A percentile compares a stretch with the other conserved stretches of the same genome.
These are phyloP conservation scores for Tympanoctomys barrerae DNA, from an alignment of 2,797 vertebrate species.

Conservation along the genomic window DNA sequence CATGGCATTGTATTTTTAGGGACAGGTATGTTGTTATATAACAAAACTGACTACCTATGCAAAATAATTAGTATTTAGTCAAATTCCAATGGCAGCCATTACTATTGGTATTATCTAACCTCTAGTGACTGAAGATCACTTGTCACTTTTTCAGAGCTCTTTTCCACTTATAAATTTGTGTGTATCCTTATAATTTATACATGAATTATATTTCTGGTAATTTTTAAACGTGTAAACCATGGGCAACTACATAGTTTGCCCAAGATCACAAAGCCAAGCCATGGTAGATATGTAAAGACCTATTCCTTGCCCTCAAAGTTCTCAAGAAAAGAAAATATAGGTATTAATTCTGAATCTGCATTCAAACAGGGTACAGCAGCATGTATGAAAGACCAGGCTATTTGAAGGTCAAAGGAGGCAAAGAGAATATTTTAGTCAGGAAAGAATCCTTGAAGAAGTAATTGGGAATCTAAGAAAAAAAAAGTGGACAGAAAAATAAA, in stretches of 20 bases:
- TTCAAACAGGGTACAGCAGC: not conserved
- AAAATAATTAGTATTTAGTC: not conserved
- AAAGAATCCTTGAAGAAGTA: not conserved
- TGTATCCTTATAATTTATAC: not conserved
- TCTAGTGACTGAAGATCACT: not conserved
- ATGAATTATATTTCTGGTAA: not conserved
- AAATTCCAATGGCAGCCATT: not conserved
- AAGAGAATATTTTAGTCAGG: not conserved
- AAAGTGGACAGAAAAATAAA: not conserved
- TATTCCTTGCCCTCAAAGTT: not conserved
- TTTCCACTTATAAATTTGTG: not conserved
- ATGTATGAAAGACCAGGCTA: not conserved
- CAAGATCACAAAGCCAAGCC: slow-evolving; percentile 13
- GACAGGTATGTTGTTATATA: not conserved
- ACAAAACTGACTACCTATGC: not conserved
- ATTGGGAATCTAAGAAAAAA: not conserved
- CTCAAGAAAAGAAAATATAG: not conserved
- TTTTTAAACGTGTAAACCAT: not conserved
- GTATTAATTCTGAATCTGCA: not conserved
- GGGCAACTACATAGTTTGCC: not conserved
- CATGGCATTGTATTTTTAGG: not conserved
- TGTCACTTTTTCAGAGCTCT: not conserved
- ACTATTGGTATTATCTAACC: not conserved
- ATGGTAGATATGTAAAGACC: not conserved
- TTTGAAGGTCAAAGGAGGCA: not conserved